These are phyloP conservation scores for Menidia menidia DNA, from an alignment of 2,797 vertebrate genomes.

Conservation along the genomic window DNA sequence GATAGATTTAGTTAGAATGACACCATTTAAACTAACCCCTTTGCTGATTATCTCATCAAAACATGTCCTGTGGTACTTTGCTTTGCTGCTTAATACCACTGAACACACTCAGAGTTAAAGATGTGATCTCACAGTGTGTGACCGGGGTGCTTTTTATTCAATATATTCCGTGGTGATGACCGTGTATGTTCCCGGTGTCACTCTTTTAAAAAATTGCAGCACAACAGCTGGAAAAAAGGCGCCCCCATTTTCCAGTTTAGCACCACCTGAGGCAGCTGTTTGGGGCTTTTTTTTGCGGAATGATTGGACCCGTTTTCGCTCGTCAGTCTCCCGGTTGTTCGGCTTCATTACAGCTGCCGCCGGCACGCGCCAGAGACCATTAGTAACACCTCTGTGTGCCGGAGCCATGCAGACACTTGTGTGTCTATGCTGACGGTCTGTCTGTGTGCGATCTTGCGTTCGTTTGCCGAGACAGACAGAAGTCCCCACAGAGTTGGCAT, in stretches of 20 bases:
- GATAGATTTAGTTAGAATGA: too few relatives aligned
- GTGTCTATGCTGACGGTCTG: not conserved
- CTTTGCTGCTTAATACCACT: too few relatives aligned
- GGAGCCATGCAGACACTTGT: not conserved
- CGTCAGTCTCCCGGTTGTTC: constrained; percentile 28
- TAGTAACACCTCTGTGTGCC: not conserved
- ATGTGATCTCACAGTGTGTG: too few relatives aligned
- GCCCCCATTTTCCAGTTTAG: constrained; percentile 17
- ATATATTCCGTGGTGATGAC: not conserved
- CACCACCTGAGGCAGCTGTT: constrained; percentile 18
- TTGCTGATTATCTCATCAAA: too few relatives aligned
- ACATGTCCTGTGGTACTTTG: too few relatives aligned
- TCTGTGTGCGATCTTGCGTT: constrained; percentile 15
- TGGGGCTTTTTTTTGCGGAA: not conserved
- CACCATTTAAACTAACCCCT: too few relatives aligned
- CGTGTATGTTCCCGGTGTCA: not conserved
- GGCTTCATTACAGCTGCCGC: constrained; percentile 37
- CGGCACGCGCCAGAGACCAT: constrained; percentile 6
- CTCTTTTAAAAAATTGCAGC: not conserved
- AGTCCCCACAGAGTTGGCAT: constrained; percentile 22
- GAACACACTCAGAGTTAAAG: too few relatives aligned
- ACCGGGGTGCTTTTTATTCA: too few relatives aligned
- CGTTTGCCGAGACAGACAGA: constrained; percentile 4
- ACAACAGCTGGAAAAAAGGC: constrained; percentile 1
- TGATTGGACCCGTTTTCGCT: constrained; percentile 20